Evolutionary conservation across 2,113 vertebrate genomes (phyloP).

Genomic region (Taxidea taxus): DNA sequence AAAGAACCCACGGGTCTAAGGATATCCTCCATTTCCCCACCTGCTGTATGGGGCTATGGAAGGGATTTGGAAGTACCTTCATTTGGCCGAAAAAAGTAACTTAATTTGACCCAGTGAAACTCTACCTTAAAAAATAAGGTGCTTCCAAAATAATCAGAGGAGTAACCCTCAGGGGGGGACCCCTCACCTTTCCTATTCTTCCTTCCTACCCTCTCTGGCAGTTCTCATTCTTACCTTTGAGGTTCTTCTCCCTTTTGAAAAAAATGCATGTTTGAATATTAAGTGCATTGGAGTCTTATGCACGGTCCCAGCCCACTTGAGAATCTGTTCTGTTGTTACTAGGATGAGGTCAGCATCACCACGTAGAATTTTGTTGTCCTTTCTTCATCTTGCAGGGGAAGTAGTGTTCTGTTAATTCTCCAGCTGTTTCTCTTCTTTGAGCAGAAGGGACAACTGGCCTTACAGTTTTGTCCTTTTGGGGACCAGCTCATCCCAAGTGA

Average conservation of each 20-base stretch:
- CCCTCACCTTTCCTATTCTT: not conserved
- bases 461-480: not conserved
- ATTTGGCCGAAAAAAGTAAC: not conserved
- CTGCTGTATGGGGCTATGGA: not conserved
- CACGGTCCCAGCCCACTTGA: not conserved
- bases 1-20: not conserved
- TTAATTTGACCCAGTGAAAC: slow-evolving; percentile 28
- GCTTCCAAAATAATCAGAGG: not conserved
- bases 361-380: not conserved
- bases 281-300: not conserved
- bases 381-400: not conserved
- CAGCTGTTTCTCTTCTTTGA: not conserved
- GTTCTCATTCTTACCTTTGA: not conserved
- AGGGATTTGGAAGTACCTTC: not conserved
- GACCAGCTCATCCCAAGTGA: not conserved
- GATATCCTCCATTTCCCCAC: not conserved
- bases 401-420: not conserved
- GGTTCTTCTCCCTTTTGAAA: not conserved
- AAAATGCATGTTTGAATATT: not conserved
- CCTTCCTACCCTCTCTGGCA: not conserved
- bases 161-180: not conserved
- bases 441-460: not conserved
- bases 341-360: not conserved
- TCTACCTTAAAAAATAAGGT: not conserved
- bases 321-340: not conserved